Percentiles rank a stretch among this genome's conserved stretches.
Evolutionary conservation across 2,113 vertebrate species (phyloP).

Genomic region (Apaloderma vittatum): DNA sequence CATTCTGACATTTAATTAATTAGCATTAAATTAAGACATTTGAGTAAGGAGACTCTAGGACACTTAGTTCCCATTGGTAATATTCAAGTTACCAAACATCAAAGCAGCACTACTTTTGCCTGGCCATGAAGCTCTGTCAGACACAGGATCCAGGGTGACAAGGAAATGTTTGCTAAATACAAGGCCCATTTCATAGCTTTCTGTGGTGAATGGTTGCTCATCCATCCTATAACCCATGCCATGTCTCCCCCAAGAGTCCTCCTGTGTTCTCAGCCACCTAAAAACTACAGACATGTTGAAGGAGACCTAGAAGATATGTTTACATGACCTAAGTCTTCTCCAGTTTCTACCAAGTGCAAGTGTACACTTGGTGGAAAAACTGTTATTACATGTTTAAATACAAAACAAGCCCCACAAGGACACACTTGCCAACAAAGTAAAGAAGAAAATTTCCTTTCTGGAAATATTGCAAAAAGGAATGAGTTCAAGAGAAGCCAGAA

Average conservation of each 20-base stretch:
- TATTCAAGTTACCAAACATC: not conserved
- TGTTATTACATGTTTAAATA: not conserved
- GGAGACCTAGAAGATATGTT: not conserved
- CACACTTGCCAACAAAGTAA: not conserved
- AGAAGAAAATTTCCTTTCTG: not conserved
- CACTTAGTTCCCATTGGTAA: not conserved
- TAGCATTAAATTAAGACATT: not conserved
- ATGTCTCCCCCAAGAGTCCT: not conserved
- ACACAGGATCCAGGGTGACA: not conserved
- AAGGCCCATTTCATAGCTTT: not conserved
- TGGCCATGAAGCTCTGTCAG: not conserved
- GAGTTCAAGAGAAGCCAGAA: not conserved
- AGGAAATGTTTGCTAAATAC: not conserved
- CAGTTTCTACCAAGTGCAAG: not conserved
- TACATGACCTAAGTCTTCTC: not conserved
- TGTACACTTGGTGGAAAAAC: not conserved
- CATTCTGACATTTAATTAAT: not conserved
- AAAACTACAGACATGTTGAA: not conserved
- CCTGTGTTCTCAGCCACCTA: not conserved
- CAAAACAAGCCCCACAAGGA: fast-evolving
- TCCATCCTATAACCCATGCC: not conserved
- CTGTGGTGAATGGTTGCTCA: not conserved
- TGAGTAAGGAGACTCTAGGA: not conserved
- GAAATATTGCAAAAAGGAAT: not conserved
- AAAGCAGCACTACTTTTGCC: not conserved